Evolutionary conservation across 2,797 vertebrate species (phyloP).

Genomic region (Sphaeramia orbicularis): DNA sequence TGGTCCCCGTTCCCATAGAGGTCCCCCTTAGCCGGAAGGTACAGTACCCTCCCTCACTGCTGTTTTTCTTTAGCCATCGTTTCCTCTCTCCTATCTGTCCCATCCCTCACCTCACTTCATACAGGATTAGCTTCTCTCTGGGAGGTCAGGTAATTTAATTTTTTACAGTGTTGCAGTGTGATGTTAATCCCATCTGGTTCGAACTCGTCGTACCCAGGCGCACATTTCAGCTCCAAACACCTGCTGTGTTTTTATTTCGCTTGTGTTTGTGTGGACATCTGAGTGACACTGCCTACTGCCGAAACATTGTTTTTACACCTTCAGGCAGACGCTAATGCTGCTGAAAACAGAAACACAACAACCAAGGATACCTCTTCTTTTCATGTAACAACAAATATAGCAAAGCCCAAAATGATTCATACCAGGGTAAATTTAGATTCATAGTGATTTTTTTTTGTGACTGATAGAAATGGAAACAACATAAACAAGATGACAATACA

Average conservation of each 20-base stretch:
- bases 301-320: conserved; percentile 2
- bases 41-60: conserved; percentile 7
- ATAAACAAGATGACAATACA: too few relatives aligned
- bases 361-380: neutral
- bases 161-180: neutral
- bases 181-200: conserved; percentile 12
- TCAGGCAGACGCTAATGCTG: neutral
- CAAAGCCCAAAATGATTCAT: too few relatives aligned
- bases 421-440: too few relatives aligned
- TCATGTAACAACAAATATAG: too few relatives aligned
- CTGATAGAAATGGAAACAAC: too few relatives aligned
- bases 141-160: conserved; percentile 30
- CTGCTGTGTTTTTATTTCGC: conserved; percentile 4
- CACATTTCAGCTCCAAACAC: conserved; percentile 1
- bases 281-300: neutral
- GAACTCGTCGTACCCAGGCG: neutral
- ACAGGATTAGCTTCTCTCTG: conserved; percentile 22
- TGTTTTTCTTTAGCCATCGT: neutral
- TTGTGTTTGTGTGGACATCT: neutral
- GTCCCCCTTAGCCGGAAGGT: conserved; percentile 99
- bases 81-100: neutral
- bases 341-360: conserved; percentile 12
- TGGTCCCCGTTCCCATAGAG: conserved; percentile 98
- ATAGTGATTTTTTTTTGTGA: too few relatives aligned
- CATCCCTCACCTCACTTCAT: neutral